Percentiles rank a stretch among this genome's conserved stretches.
Evolutionary conservation across 2,888 invertebrate species (phyloP).

Genomic region (Clistopyga incitator): DNA sequence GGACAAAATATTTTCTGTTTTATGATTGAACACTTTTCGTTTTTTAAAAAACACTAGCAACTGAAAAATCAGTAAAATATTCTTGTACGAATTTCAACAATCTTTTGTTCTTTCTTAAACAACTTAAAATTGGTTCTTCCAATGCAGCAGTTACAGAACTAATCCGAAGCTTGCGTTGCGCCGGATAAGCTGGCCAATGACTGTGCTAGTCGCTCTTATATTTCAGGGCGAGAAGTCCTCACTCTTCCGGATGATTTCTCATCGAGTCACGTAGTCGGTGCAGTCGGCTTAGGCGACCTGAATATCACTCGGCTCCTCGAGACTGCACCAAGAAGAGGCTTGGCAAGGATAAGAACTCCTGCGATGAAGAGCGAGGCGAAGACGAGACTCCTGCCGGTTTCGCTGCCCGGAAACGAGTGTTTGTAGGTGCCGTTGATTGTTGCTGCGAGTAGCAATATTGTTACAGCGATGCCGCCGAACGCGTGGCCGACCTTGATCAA

Average conservation of each 20-base stretch:
- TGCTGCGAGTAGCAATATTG: conserved; percentile 77
- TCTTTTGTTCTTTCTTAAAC: not conserved
- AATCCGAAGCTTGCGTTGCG: not conserved
- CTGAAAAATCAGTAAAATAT: too few species aligned
- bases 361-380: conserved; percentile 78
- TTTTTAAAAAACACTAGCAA: too few species aligned
- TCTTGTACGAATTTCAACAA: not conserved
- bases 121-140: too few species aligned
- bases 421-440: conserved; percentile 79
- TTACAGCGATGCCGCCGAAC: conserved; percentile 76
- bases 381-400: conserved; percentile 73
- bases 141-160: too few species aligned
- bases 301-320: conserved; percentile 76
- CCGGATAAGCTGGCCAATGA: not conserved
- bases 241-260: conserved; percentile 6
- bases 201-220: not conserved
- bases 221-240: not conserved
- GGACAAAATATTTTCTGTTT: too few species aligned
- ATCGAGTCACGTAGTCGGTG: conserved; percentile 43
- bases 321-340: conserved; percentile 77
- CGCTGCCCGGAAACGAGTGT: conserved; percentile 73
- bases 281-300: conserved; percentile 64
- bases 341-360: conserved; percentile 76
- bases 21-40: too few species aligned
- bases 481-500: conserved; percentile 79